Evolutionary conservation across 2,888 invertebrate genomes (phyloP).

Genomic region (Cerastis rubricosa): DNA sequence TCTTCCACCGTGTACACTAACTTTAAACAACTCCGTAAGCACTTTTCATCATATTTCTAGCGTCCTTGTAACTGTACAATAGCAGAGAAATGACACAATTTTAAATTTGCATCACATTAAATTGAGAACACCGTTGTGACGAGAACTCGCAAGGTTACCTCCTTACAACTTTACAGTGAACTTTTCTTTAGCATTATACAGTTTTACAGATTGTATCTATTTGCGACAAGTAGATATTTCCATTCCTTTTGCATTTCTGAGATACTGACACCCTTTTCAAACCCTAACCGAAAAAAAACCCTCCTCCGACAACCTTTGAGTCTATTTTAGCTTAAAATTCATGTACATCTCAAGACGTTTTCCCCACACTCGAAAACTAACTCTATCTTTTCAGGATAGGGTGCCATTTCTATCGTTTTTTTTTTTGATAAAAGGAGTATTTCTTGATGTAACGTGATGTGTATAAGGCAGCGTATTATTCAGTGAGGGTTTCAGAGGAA

Average conservation of each 20-base stretch:
- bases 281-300: constrained; percentile 10
- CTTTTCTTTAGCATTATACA: constrained; percentile 34
- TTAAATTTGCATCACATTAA: constrained; percentile 17
- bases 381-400: constrained; percentile 18
- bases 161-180: constrained; percentile 18
- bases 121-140: constrained; percentile 8
- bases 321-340: constrained; percentile 23
- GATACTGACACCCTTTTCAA: constrained; percentile 54
- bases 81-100: not conserved
- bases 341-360: constrained; percentile 8
- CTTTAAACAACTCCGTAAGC: not conserved
- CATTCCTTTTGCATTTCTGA: constrained; percentile 63
- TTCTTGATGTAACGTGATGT: constrained; percentile 64
- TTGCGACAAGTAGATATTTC: constrained; percentile 63
- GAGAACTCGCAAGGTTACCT: not conserved
- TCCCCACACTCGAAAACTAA: constrained; percentile 21
- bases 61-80: not conserved
- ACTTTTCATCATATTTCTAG: constrained; percentile 2
- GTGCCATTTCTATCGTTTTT: constrained; percentile 40
- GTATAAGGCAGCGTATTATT: constrained; percentile 70
- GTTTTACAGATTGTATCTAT: constrained; percentile 64
- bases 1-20: not conserved
- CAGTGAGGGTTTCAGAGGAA: constrained; percentile 69
- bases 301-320: not conserved
- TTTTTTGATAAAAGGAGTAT: constrained; percentile 48